Evolutionary conservation across 2,797 vertebrate species (phyloP).

Genomic region (Malacoctenus gilli): DNA sequence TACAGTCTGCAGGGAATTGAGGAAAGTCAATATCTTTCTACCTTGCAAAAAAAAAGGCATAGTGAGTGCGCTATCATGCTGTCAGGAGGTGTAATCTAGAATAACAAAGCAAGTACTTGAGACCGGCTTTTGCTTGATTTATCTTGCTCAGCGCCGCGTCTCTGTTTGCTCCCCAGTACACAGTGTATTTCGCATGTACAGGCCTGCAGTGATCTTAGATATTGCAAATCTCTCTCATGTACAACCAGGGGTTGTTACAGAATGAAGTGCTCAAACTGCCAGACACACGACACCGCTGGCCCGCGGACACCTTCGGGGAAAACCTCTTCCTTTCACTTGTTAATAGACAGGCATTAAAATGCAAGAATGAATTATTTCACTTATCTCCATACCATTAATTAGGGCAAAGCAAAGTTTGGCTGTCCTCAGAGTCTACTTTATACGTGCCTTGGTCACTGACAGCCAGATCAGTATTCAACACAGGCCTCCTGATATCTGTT

Average conservation of each 20-base stretch:
- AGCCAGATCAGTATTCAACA: constrained; percentile 56
- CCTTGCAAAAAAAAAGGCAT: background rate
- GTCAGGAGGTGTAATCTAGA: constrained; percentile 4
- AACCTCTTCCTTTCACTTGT: constrained; percentile 8
- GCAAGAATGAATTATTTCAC: constrained; percentile 42
- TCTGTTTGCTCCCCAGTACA: constrained; percentile 19
- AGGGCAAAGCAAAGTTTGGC: constrained; percentile 34
- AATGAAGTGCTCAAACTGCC: constrained; percentile 14
- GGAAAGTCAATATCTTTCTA: background rate
- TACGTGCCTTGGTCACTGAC: constrained; percentile 23
- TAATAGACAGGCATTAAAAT: constrained; percentile 33
- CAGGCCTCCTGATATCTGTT: constrained; percentile 22
- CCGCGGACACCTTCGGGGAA: constrained; percentile 9
- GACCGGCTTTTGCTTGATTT: constrained; percentile 21
- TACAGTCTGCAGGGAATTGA: background rate
- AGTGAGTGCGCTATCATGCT: background rate
- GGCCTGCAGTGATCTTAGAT: constrained; percentile 6
- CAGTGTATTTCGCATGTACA: constrained; percentile 19
- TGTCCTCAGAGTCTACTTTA: constrained; percentile 29
- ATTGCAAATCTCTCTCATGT: constrained; percentile 8
- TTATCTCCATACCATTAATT: constrained; percentile 53
- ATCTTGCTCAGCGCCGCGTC: constrained; percentile 17
- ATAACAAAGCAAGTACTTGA: constrained; percentile 22
- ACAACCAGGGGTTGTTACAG: constrained; percentile 1
- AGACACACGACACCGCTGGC: background rate